Percentiles rank a stretch among this genome's conserved stretches.
These are phyloP conservation scores for Andrena cerasifolii DNA, from an alignment of 1,140 invertebrate species.

Conservation along the genomic window DNA sequence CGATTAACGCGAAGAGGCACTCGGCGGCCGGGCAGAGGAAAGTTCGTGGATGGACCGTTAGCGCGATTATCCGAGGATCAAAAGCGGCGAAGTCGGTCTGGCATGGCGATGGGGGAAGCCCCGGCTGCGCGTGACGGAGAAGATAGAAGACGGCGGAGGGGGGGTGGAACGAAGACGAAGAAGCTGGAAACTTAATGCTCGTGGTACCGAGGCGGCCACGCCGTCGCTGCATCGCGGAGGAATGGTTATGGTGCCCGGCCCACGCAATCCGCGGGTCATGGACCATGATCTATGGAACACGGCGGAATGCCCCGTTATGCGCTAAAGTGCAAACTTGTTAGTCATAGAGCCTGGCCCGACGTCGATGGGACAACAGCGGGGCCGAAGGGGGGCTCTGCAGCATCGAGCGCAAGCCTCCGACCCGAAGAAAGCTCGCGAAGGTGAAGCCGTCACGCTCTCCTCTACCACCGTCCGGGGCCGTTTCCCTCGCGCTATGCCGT, in stretches of 20 bases:
- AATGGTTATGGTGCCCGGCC: conserved; percentile 75
- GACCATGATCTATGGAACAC: conserved; percentile 78
- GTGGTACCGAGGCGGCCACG: conserved; percentile 59
- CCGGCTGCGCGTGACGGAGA: conserved; percentile 14
- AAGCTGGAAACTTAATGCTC: conserved; percentile 71
- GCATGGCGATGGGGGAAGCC: not conserved
- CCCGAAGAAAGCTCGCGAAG: conserved; percentile 1
- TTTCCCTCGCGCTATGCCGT: conserved; percentile 66
- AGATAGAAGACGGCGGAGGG: conserved; percentile 16
- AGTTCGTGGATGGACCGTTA: conserved; percentile 44
- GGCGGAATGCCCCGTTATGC: conserved; percentile 77
- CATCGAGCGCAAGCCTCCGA: conserved; percentile 40
- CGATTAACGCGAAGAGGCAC: conserved; percentile 15
- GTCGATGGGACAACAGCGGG: conserved; percentile 66
- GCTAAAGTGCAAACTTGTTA: conserved; percentile 82
- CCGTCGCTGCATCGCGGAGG: conserved; percentile 62
- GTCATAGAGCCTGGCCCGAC: conserved; percentile 75
- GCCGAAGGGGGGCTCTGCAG: conserved; percentile 44
- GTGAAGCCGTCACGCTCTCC: conserved; percentile 1
- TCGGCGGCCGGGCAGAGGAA: not conserved
- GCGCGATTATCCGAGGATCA: conserved; percentile 55
- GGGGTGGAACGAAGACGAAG: conserved; percentile 52
- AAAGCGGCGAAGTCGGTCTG: conserved; percentile 44
- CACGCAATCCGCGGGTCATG: conserved; percentile 78
- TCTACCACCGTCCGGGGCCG: not conserved